Conservation (phyloP, 2,797 vertebrate species). For the Protonibea diacanthus region DNA sequence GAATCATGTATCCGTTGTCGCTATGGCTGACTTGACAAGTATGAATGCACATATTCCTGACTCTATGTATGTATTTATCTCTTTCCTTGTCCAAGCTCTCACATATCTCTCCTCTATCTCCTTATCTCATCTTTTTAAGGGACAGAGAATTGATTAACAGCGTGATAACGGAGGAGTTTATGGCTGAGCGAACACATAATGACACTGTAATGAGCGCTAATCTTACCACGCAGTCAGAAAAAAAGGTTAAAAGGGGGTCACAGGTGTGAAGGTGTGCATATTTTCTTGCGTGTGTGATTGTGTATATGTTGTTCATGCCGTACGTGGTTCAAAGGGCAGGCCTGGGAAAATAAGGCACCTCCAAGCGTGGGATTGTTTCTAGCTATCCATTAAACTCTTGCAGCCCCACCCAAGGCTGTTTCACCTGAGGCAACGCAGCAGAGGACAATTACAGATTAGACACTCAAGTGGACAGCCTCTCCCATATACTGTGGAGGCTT, state of each 20-base stretch:
- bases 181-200: conserved; percentile 73
- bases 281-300: conserved; percentile 57
- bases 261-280: conserved; percentile 73
- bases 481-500: conserved; percentile 71
- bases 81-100: conserved; percentile 29
- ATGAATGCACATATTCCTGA: neutral
- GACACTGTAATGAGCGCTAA: conserved; percentile 76
- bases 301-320: conserved; percentile 42
- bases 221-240: conserved; percentile 71
- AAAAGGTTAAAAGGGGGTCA: conserved; percentile 71
- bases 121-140: conserved; percentile 67
- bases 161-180: conserved; percentile 77
- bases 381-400: conserved; percentile 70
- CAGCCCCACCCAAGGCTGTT: conserved; percentile 74
- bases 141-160: conserved; percentile 70
- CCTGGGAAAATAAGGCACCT: conserved; percentile 74
- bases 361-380: conserved; percentile 76
- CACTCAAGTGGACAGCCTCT: conserved; percentile 67
- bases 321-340: conserved; percentile 72
- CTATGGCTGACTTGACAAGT: neutral
- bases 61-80: conserved; percentile 20
- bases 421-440: conserved; percentile 76
- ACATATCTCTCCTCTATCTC: conserved; percentile 62
- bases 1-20: neutral
- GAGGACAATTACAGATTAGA: conserved; percentile 83